Percentiles rank a stretch among this genome's conserved stretches.
Conservation (phyloP, 2,888 invertebrate species). For the Gastrophysa polygoni region DNA sequence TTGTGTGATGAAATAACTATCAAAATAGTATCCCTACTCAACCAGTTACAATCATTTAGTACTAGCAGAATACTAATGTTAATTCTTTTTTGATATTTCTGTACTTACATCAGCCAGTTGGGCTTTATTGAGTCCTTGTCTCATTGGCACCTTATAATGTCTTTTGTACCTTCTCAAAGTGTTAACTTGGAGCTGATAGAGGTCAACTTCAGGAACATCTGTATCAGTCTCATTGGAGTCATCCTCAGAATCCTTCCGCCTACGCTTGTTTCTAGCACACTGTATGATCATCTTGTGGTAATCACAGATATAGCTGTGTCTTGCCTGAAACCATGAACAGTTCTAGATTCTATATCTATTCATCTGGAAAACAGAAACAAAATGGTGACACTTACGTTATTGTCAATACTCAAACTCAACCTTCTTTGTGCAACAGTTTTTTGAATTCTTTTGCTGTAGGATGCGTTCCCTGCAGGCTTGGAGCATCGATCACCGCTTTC, state of each 20-base stretch:
- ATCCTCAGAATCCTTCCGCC: constrained; percentile 92
- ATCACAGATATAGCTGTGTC: constrained; percentile 96
- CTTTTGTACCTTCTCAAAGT: constrained; percentile 93
- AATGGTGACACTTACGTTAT: constrained; percentile 72
- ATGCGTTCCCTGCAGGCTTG: constrained; percentile 90
- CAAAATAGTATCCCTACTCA: too few relatives aligned
- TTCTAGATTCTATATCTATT: too few relatives aligned
- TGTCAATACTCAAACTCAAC: constrained; percentile 87
- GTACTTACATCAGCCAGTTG: constrained; percentile 91
- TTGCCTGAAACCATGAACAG: constrained; percentile 66
- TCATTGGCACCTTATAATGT: constrained; percentile 89
- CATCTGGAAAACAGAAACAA: too few relatives aligned
- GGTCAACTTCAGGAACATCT: constrained; percentile 90
- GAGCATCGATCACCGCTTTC: constrained; percentile 87
- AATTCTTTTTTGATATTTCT: neutral
- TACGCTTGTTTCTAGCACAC: constrained; percentile 89
- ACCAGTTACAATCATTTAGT: too few relatives aligned
- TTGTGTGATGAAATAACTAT: too few relatives aligned
- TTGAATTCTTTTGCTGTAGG: constrained; percentile 95
- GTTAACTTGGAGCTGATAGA: constrained; percentile 91
- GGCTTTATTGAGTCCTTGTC: constrained; percentile 92
- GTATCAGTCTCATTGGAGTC: constrained; percentile 93
- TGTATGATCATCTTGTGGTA: constrained; percentile 95
- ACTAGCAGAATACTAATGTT: too few relatives aligned
- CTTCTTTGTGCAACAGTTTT: constrained; percentile 92